A percentile compares a stretch with the other conserved stretches of the same genome.
Evolutionary conservation across 2,888 invertebrate genomes (phyloP).

Genomic region (Microchrysa polita): DNA sequence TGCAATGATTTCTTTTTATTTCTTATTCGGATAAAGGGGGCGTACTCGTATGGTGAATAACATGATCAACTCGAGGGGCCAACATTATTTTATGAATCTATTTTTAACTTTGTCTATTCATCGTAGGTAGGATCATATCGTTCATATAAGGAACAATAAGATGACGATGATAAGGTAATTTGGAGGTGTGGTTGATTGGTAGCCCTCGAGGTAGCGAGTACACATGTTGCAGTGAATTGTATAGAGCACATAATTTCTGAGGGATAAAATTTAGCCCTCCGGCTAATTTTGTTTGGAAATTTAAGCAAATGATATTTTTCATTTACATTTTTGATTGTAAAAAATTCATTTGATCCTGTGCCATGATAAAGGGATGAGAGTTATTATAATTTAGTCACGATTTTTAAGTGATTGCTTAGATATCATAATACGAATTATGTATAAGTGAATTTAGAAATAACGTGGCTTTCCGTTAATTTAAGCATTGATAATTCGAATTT

Average conservation of each 20-base stretch:
- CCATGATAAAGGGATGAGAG: no score
- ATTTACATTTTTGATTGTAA: slow-evolving; percentile 13
- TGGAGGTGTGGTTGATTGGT: background rate
- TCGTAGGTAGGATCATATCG: no score
- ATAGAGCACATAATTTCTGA: background rate
- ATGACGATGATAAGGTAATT: slow-evolving; percentile 1
- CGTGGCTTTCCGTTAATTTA: no score
- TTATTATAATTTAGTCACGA: no score
- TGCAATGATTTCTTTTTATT: slow-evolving; percentile 39
- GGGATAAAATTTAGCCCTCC: background rate
- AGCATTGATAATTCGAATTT: no score
- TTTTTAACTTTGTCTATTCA: background rate
- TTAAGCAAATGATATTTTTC: slow-evolving; percentile 15
- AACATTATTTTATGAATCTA: background rate
- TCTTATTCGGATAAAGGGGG: background rate
- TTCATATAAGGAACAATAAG: background rate
- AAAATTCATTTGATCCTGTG: background rate
- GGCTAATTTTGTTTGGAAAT: slow-evolving; percentile 28
- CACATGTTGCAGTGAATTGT: slow-evolving; percentile 27
- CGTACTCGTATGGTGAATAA: background rate
- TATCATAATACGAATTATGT: no score
- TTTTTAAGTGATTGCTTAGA: no score
- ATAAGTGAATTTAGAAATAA: no score
- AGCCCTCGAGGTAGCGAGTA: background rate
- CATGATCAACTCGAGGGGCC: background rate